These are phyloP conservation scores for Metallyticus violacea DNA, from an alignment of 2,888 invertebrate genomes.

Conservation along the genomic window DNA sequence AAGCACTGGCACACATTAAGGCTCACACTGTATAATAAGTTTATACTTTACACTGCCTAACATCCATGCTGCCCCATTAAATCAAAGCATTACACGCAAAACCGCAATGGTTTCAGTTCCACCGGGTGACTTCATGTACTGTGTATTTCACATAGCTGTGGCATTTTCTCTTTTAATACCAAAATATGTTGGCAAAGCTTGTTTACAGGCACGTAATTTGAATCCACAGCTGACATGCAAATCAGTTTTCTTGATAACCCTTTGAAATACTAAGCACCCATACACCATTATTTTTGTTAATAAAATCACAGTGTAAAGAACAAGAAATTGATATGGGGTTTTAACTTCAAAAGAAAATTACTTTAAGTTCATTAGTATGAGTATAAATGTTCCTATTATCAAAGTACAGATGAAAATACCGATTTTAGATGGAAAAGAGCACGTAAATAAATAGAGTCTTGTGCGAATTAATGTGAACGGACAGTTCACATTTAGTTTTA, in stretches of 20 bases:
- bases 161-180: not conserved
- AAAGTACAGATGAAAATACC: too few species aligned
- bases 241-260: not conserved
- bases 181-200: not conserved
- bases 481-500: too few species aligned
- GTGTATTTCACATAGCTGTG: not conserved
- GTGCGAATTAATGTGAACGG: too few species aligned
- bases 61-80: not conserved
- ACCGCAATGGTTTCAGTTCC: not conserved
- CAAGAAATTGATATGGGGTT: too few species aligned
- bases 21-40: not conserved
- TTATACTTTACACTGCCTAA: not conserved
- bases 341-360: too few species aligned
- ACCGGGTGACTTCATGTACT: not conserved
- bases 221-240: not conserved
- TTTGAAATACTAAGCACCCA: too few species aligned
- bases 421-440: too few species aligned
- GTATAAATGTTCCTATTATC: too few species aligned
- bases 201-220: not conserved
- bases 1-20: not conserved
- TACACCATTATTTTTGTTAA: too few species aligned
- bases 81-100: not conserved
- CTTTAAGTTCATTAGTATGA: too few species aligned
- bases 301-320: too few species aligned
- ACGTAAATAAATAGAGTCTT: too few species aligned